A percentile compares a stretch with the other conserved stretches of the same genome.
Evolutionary conservation across 2,888 invertebrate species (phyloP).

Genomic region (Cosmopolites sordidus): DNA sequence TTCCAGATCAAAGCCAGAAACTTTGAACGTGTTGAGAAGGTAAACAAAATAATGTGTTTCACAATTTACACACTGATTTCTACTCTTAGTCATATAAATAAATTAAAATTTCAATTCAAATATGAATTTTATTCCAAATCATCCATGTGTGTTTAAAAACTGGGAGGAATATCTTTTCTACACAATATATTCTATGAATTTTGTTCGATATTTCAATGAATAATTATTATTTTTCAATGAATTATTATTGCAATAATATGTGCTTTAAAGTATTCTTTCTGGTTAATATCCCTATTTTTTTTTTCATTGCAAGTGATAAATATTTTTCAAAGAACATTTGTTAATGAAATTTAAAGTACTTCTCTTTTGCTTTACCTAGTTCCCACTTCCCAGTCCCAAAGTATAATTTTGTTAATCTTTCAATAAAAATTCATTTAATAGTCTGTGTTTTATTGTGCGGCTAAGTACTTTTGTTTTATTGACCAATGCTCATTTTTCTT

Average conservation of each 20-base stretch:
- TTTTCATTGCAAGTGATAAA: conserved; percentile 3
- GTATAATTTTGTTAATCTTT: too few relatives aligned
- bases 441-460: conserved; percentile 34
- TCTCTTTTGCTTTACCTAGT: conserved; percentile 35
- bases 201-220: too few relatives aligned
- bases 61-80: conserved; percentile 3
- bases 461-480: conserved; percentile 35
- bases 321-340: conserved; percentile 32
- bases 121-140: conserved; percentile 28
- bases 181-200: conserved; percentile 5
- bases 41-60: conserved; percentile 44
- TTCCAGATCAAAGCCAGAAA: conserved; percentile 95
- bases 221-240: conserved; percentile 4
- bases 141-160: conserved; percentile 42
- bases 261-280: conserved; percentile 36
- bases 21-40: conserved; percentile 98
- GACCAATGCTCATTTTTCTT: conserved; percentile 38
- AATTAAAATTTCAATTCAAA: conserved; percentile 23
- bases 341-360: conserved; percentile 34
- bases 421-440: too few relatives aligned
- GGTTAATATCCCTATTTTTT: conserved; percentile 32
- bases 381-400: too few relatives aligned
- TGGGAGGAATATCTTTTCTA: conserved; percentile 46
- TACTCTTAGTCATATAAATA: conserved; percentile 15
- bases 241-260: conserved; percentile 8